Evolutionary conservation across 92 coral and sea anemone species (phyloP).

Genomic region (Epizoanthus stellaris): DNA sequence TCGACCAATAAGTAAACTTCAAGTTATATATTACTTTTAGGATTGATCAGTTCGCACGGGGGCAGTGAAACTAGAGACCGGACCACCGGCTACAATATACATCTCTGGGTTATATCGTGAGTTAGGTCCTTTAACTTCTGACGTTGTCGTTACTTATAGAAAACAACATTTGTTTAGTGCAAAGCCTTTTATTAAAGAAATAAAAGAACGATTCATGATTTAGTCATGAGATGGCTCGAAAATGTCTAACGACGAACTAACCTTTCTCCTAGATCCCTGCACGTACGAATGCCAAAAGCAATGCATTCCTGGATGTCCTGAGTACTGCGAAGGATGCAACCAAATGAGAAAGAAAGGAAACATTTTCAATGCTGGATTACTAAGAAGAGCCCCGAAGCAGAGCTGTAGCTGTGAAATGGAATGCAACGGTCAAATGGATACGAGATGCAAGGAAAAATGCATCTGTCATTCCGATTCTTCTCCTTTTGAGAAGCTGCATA

Average conservation of each 20-base stretch:
- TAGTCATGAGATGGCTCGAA: not conserved
- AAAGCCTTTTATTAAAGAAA: no score
- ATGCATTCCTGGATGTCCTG: conserved; percentile 34
- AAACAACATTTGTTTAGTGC: not conserved
- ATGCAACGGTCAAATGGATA: conserved; percentile 52
- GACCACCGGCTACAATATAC: no score
- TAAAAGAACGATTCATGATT: no score
- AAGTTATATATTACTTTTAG: no score
- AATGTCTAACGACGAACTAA: not conserved
- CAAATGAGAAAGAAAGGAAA: conserved; percentile 24
- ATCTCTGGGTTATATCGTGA: no score
- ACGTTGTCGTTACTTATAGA: not conserved
- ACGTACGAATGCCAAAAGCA: conserved; percentile 9
- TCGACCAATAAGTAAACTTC: no score
- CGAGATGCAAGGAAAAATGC: conserved; percentile 73
- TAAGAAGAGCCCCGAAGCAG: conserved; percentile 29
- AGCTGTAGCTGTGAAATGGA: conserved; percentile 81
- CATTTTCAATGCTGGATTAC: not conserved
- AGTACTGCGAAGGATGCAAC: conserved; percentile 32
- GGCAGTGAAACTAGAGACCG: no score
- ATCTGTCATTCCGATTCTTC: conserved; percentile 58
- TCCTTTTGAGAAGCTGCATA: conserved; percentile 18
- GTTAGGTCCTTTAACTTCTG: not conserved
- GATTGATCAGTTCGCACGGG: no score
- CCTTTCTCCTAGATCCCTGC: conserved; percentile 15